Evolutionary conservation across 2,888 invertebrate genomes (phyloP), one percentile per base, ranked within the genome.

Genomic region (Crocallis elinguaria): DNA sequence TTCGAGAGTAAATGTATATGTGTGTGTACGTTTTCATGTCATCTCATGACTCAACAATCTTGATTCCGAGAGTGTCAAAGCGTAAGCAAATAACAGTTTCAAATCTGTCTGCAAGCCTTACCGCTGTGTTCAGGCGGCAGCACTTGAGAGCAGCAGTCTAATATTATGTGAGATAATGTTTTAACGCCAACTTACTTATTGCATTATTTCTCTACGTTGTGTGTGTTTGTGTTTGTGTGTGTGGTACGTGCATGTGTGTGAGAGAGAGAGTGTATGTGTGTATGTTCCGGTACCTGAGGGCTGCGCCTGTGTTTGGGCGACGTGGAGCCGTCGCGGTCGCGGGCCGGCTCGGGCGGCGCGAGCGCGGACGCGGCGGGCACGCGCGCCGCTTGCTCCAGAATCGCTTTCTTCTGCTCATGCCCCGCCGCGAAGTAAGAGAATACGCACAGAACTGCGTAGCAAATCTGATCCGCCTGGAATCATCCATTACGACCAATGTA

Each of bases 391-490:
- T 92, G 92, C 70, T 91, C 87, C 50, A 91, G 67, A 12, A 92
- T 91, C 1, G 83, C 82, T 70, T 93, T 93, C 79, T 94, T 93
- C 76, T 95, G 95, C 69, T 96, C 96, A 66, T 95, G 94, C 0
- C 97, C 98, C 49, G 99, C 99, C 58, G 99, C 99, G 81, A 99
- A 95, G 92, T 99, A 99, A 42, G 99, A 99, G 92, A 99, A 99
- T 67, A 99, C 98, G 93, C 99, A 99, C 71, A 99, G 93, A 60
- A 99, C 99, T 71, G 99, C 98, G 92, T 99, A 99, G 92, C 99
- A 99, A 78, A 99, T 99, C 91, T 99, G 98, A 92, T 99, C 98
- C 82, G 99, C 98, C 99, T 99, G 92, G 0, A 70, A 66, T 42
- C 33, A 16, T 8, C n/a, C 33, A n/a, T 16, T 17, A 6, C 14